A percentile compares a stretch with the other conserved stretches of the same genome.
Evolutionary conservation across 2,888 invertebrate genomes (phyloP).

Genomic region (Hartigia nigra): DNA sequence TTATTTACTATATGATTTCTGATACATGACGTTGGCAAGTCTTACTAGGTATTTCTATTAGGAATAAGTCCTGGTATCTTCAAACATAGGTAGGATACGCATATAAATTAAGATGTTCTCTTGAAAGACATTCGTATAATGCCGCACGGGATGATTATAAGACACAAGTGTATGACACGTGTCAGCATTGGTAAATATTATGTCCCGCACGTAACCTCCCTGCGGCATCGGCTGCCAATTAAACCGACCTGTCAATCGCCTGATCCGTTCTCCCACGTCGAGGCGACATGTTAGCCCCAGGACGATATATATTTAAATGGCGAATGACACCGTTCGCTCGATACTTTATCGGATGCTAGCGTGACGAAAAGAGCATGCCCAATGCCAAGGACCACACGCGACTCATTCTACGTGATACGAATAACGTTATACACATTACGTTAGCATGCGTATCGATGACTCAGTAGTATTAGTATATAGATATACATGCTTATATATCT

Average conservation of each 20-base stretch:
- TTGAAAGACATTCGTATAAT: background rate
- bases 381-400: constrained; percentile 12
- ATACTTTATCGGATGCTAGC: constrained; percentile 29
- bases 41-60: background rate
- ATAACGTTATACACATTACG: constrained; percentile 3
- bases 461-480: background rate
- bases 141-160: constrained; percentile 27
- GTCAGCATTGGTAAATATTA: constrained; percentile 27
- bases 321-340: constrained; percentile 24
- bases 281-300: constrained; percentile 15
- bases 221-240: constrained; percentile 16
- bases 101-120: background rate
- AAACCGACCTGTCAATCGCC: constrained; percentile 15
- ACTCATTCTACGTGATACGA: constrained; percentile 16
- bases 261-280: constrained; percentile 16
- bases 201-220: constrained; percentile 7
- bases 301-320: constrained; percentile 37
- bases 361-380: constrained; percentile 1
- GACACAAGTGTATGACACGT: constrained; percentile 32
- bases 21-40: too few species aligned
- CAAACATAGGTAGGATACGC: background rate
- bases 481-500: background rate
- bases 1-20: background rate
- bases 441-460: constrained; percentile 15
- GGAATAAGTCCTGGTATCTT: background rate